Evolutionary conservation across 1,140 invertebrate genomes (phyloP).

Genomic region (Grapholita molesta): DNA sequence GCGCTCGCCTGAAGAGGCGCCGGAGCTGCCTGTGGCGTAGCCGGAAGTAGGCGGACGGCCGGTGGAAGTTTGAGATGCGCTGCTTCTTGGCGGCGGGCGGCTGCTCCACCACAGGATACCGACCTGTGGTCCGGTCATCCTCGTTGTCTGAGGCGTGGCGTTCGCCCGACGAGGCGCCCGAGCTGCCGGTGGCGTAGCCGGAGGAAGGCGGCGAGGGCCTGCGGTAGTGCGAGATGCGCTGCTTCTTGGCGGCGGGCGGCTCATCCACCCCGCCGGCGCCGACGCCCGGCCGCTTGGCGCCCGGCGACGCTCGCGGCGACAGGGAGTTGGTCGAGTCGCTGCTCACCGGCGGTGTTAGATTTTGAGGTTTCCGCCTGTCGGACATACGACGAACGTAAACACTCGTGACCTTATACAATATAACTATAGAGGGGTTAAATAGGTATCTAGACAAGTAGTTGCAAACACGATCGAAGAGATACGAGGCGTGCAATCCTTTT

Average conservation of each 20-base stretch:
- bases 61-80: conserved; percentile 89
- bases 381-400: conserved; percentile 18
- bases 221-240: conserved; percentile 85
- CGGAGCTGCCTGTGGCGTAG: conserved; percentile 52
- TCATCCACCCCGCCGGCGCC: no score
- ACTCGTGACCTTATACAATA: background rate
- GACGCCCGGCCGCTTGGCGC: conserved; percentile 78
- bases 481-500: no score
- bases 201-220: conserved; percentile 56
- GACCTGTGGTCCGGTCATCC: conserved; percentile 32
- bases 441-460: no score
- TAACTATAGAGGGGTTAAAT: no score
- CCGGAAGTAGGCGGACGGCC: conserved; percentile 73
- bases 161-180: conserved; percentile 32
- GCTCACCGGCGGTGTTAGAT: conserved; percentile 90
- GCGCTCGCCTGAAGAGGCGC: conserved; percentile 36
- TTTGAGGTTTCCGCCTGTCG: conserved; percentile 90
- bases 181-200: conserved; percentile 19
- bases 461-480: no score
- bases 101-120: no score
- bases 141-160: conserved; percentile 35
- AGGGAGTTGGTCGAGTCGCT: conserved; percentile 84
- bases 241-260: conserved; percentile 83
- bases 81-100: conserved; percentile 85
- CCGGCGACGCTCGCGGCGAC: conserved; percentile 68